Evolutionary conservation across 2,888 invertebrate genomes (phyloP), one percentile per base, ranked within the genome.

Genomic region (Pilophorus perplexus): DNA sequence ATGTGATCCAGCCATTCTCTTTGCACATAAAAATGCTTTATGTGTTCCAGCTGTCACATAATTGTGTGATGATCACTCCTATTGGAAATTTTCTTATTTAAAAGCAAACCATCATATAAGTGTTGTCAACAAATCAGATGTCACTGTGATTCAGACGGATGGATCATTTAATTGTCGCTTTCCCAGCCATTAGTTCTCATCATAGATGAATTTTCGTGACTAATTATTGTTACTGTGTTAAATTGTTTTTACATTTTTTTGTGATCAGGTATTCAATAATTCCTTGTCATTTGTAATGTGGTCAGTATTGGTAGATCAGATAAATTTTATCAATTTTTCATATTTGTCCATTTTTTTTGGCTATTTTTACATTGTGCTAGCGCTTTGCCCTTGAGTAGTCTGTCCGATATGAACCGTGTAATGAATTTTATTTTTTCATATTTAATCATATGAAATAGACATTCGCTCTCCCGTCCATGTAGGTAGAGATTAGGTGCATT

Each of bases 361-460:
- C 46, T 46, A 46, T 23, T 22, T 10, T n/a, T n/a, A n/a, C n/a
- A 28, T 59, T 40, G 27, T 59, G 59, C 59, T 59, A 59, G 59
- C 59, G 59, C 59, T 59, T 59, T 59, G 59, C 59, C 59, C 59
- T 22, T 59, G 59, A 59, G 59, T 59, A 59, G 59, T 40, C 5
- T 57, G 38, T 57, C 38, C 37, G 23, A 12, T 59, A 23, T 27
- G 42, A 42, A 27, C 14, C 18, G 14, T 42, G 23, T 42, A n/a
- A 20, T 59, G 38, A 23, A 5, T 40, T 37, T 5, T 42, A 42
- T 40, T 40, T 25, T 27, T n/a, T 57, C 22, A 59, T 59, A 23
- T 14, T 42, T 10, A n/a, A n/a, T n/a, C n/a, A n/a, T n/a, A n/a
- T n/a, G n/a, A n/a, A n/a, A n/a, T n/a, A n/a, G n/a, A n/a, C n/a